Percentiles rank a stretch among this genome's conserved stretches.
Evolutionary conservation across 1,140 invertebrate species (phyloP).

Genomic region (Elymnias hypermnestra): DNA sequence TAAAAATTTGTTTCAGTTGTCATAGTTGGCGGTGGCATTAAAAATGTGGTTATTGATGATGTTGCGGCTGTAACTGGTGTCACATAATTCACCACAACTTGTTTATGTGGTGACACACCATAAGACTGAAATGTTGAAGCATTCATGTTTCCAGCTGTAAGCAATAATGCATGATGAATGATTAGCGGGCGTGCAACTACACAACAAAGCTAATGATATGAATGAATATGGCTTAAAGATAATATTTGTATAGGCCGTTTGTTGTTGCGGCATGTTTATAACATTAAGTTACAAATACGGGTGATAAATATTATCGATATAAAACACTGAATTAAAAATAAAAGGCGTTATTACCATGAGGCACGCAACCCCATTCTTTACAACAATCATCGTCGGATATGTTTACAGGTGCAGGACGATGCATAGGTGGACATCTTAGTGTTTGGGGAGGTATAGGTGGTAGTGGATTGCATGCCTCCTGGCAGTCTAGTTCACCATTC

Average conservation of each 20-base stretch:
- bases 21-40: conserved; percentile 31
- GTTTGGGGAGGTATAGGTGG: conserved; percentile 83
- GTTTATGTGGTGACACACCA: conserved; percentile 28
- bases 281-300: no score
- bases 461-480: conserved; percentile 85
- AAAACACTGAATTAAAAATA: no score
- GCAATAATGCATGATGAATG: conserved; percentile 45
- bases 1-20: conserved; percentile 42
- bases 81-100: conserved; percentile 38
- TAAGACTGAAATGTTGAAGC: conserved; percentile 35
- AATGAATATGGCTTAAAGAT: no score
- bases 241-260: no score
- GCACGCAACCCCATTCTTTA: conserved; percentile 82
- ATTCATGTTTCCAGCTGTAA: conserved; percentile 53
- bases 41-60: conserved; percentile 30
- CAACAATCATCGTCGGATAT: conserved; percentile 88
- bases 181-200: conserved; percentile 29
- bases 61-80: conserved; percentile 41
- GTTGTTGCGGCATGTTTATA: no score
- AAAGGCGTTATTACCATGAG: conserved; percentile 64
- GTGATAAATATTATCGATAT: no score
- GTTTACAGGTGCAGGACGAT: conserved; percentile 80
- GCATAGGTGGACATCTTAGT: conserved; percentile 81
- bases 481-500: conserved; percentile 89
- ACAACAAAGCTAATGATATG: conserved; percentile 7